Base-by-base conservation (phyloP, 2,888 invertebrate species). In the Syrista parreyssii region DNA sequence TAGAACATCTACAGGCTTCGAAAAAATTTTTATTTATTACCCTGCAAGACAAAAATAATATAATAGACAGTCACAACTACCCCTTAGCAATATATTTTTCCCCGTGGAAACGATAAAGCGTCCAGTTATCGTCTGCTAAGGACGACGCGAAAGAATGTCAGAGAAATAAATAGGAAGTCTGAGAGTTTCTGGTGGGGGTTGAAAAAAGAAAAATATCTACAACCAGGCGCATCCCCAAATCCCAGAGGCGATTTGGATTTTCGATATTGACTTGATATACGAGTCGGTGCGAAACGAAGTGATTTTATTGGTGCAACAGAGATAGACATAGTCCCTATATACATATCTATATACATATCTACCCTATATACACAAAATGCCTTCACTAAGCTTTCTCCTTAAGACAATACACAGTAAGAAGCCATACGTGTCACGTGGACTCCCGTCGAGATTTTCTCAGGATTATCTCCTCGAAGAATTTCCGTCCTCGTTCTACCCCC, bases 381-480 rank as follows among this genome's bases (percentile, higher is more conserved):
- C 78, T 76, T 82, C 75, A 78, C 76, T 74, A 80, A 71, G 80
- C 35, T 79, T 40, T 76, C 40, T 73, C 69, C 74, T 76, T 40
- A n/a, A 36, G 32, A 36, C 73, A 11, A 68, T 35, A 78, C 77
- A 40, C 76, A 68, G 74, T 68, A 75, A 82, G 78, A 75, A 71
- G 75, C 77, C 75, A 80, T 84, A 82, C 86, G 85, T 86, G 85
- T 85, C 83, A 76, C 81, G 78, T 81, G 82, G 82, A 82, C 81
- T 82, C 76, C 81, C 81, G 81, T 73, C 76, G 82, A 82, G 84
- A 85, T 85, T 86, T 83, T 82, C 80, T 68, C 76, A 78, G 82
- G 86, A 85, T 85, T 84, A 84, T 85, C 83, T 82, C 79, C 81
- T 81, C 79, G 80, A 82, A 80, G 82, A 82, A 79, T 81, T 71